Evolutionary conservation across 1,140 invertebrate genomes (phyloP).

Genomic region (Arion vulgaris): DNA sequence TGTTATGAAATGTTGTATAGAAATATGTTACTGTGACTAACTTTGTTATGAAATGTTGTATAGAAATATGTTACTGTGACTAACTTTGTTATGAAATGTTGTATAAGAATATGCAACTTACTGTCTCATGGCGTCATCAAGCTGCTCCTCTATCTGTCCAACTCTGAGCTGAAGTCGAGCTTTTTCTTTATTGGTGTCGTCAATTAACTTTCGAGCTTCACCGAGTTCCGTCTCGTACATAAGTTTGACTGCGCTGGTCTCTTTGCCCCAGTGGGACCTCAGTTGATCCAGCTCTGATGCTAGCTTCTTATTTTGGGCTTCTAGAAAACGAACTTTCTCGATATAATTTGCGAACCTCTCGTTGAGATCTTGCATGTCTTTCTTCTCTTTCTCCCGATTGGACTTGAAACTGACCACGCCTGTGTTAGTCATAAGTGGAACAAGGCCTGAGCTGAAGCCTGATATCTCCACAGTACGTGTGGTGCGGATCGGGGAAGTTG

Average conservation of each 20-base stretch:
- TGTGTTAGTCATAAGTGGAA: constrained; percentile 31
- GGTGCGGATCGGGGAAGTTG: constrained; percentile 40
- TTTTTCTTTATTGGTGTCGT: constrained; percentile 69
- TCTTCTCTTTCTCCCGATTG: constrained; percentile 73
- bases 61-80: too few relatives aligned
- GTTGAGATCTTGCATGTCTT: constrained; percentile 74
- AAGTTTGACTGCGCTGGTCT: constrained; percentile 72
- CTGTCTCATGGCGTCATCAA: constrained; percentile 56
- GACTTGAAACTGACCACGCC: constrained; percentile 69
- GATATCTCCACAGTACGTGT: constrained; percentile 48
- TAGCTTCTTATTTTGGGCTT: constrained; percentile 75
- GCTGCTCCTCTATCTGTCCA: constrained; percentile 63
- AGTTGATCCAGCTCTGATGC: constrained; percentile 72
- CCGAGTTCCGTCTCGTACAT: constrained; percentile 75
- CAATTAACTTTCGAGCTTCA: constrained; percentile 67
- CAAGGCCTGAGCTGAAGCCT: constrained; percentile 38
- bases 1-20: too few relatives aligned
- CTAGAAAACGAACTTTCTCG: constrained; percentile 74
- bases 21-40: too few relatives aligned
- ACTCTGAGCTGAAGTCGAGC: constrained; percentile 63
- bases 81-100: too few relatives aligned
- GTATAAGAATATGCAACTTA: constrained; percentile 30
- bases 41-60: too few relatives aligned
- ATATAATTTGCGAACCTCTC: constrained; percentile 75
- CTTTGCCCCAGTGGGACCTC: constrained; percentile 73